These are phyloP conservation scores for Papilio xuthus DNA, from an alignment of 1,140 invertebrate genomes.

Conservation along the genomic window DNA sequence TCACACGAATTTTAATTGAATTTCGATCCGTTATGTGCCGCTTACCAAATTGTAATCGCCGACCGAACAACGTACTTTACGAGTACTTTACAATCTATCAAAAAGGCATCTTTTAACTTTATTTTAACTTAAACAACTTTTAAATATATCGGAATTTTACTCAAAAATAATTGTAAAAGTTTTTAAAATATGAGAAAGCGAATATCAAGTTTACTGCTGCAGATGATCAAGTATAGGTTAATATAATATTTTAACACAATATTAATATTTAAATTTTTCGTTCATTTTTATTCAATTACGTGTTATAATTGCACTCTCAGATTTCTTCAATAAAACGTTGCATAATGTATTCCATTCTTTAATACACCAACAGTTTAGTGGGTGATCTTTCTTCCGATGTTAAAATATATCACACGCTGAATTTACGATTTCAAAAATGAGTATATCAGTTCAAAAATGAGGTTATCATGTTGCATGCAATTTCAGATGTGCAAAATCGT, in stretches of 20 bases:
- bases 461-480: too few relatives aligned
- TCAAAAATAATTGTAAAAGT: neutral
- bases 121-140: too few relatives aligned
- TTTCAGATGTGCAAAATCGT: too few relatives aligned
- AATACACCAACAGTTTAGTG: too few relatives aligned
- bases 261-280: neutral
- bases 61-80: slow-evolving; percentile 1
- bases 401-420: too few relatives aligned
- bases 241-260: too few relatives aligned
- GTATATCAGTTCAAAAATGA: too few relatives aligned
- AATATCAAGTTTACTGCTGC: neutral
- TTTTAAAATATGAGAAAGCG: neutral
- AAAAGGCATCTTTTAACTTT: neutral
- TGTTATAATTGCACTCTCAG: neutral
- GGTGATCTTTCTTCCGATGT: too few relatives aligned
- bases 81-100: neutral
- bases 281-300: too few relatives aligned
- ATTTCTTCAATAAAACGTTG: slow-evolving; percentile 12
- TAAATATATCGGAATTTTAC: neutral
- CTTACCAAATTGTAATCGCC: slow-evolving; percentile 10
- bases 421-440: too few relatives aligned
- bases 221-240: neutral
- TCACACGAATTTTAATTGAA: slow-evolving; percentile 37
- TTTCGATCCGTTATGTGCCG: slow-evolving; percentile 29
- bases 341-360: neutral